Evolutionary conservation across 2,797 vertebrate genomes (phyloP).

Genomic region (Aselliscus stoliczkanus): DNA sequence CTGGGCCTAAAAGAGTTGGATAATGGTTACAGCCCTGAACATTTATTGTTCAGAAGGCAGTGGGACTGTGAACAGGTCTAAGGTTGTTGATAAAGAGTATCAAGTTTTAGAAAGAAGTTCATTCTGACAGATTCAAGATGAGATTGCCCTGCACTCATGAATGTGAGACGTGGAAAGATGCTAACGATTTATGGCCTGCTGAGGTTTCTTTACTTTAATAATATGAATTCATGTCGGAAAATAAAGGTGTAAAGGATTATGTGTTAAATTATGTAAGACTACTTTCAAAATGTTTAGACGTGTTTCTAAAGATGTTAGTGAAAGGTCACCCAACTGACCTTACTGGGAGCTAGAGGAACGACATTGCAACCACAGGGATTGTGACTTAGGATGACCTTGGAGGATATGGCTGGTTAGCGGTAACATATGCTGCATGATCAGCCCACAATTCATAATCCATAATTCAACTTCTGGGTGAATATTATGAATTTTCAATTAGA

Average conservation of each 20-base stretch:
- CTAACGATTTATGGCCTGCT: neutral
- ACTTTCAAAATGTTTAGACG: neutral
- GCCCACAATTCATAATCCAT: neutral
- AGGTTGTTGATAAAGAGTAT: neutral
- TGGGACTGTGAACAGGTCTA: neutral
- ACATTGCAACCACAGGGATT: neutral
- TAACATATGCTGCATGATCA: neutral
- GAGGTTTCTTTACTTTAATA: neutral
- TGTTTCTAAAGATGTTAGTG: neutral
- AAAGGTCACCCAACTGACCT: neutral
- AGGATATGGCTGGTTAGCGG: neutral
- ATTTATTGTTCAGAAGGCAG: neutral
- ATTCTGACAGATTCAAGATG: neutral
- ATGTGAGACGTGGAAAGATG: neutral
- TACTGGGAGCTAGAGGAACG: neutral
- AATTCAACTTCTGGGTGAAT: neutral
- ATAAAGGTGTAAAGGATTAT: neutral
- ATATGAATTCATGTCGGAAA: neutral
- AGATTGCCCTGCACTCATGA: neutral
- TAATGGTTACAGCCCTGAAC: neutral
- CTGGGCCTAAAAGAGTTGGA: neutral
- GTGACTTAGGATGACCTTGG: neutral
- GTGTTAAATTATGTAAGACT: neutral
- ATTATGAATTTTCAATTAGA: slow-evolving; percentile 4
- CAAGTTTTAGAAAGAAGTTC: neutral